These are phyloP conservation scores for Sprattus sprattus DNA, from an alignment of 2,113 vertebrate species.

Conservation along the genomic window DNA sequence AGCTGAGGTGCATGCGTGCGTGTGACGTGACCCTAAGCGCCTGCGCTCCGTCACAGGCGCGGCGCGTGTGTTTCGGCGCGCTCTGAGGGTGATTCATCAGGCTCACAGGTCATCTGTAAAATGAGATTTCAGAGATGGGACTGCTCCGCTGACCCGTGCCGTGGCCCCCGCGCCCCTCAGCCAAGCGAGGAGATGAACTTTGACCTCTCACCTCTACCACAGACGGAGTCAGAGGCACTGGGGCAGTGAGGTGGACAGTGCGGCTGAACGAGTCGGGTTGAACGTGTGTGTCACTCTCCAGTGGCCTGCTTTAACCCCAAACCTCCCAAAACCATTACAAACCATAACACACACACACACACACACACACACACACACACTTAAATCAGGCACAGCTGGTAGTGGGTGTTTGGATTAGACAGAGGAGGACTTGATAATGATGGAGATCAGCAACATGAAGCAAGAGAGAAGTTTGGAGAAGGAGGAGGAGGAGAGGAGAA, in stretches of 20 bases:
- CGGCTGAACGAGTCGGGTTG: background rate
- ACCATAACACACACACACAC: slow-evolving; percentile 5
- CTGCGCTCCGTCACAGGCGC: background rate
- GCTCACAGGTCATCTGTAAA: slow-evolving; percentile 64
- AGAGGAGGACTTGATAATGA: too few species aligned
- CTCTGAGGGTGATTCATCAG: slow-evolving; percentile 49
- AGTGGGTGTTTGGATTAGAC: too few species aligned
- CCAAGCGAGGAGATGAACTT: slow-evolving; percentile 57
- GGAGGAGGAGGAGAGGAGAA: background rate
- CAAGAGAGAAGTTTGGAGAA: background rate
- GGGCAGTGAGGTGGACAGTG: slow-evolving; percentile 17
- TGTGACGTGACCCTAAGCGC: background rate
- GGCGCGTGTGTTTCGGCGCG: background rate
- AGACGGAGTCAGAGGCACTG: slow-evolving; percentile 14
- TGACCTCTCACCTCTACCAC: slow-evolving; percentile 40
- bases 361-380: background rate
- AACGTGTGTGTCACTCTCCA: background rate
- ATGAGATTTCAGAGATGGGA: slow-evolving; percentile 69
- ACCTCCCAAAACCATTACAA: background rate
- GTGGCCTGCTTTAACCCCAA: background rate
- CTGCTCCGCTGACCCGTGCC: slow-evolving; percentile 61
- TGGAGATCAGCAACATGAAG: too few species aligned
- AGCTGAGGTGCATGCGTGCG: too few species aligned
- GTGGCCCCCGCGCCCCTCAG: slow-evolving; percentile 55
- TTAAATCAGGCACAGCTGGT: too few species aligned